Base-by-base conservation (phyloP, 2,113 vertebrate species). In the Elanus axillaris region DNA sequence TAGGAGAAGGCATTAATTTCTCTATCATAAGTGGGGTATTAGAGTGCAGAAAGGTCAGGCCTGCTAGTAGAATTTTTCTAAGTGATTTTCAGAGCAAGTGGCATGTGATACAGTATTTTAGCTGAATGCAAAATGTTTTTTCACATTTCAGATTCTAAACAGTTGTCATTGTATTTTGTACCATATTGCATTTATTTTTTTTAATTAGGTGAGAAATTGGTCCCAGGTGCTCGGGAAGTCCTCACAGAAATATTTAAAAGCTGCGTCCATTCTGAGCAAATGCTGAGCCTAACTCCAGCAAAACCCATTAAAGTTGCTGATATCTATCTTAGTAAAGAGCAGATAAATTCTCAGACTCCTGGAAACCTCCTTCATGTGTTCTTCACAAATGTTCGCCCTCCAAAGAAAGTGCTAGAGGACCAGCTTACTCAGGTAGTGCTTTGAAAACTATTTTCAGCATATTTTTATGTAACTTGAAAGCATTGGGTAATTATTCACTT, bases 321-420 rank as follows among this genome's bases (percentile, higher is more conserved):
- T 94, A 99, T 99, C 96, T 99, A 99, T 91, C 99, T 99, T 26
- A 99, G 99, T 96, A 99, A 99, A 95, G 99, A 99, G 95, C 99
- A 99, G 97, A 99, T 99, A 95, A 99, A 99, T 94, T 98, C 99
- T 43, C 99, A 99, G 98, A 99, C 99, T 0, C 99, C 99, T 4
- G 99, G 99, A 25, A 99, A 99, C 84, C 98, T 99, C 5, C 98
- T 99, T 17, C 99, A 99, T 29, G 96, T 99, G 45, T 99, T 99
- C 98, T 99, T 99, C 97, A 99, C 99, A 76, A 99, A 99, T 1
- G 98, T 99, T 78, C 98, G 99, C 29, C 99, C 99, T 45, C 99
- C 99, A 5, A 99, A 99, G 98, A 99, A 99, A 94, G 98, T 99
- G 69, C 98, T 99, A 14, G 99, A 99, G 93, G 99, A 99, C 96